Evolutionary conservation across 2,888 invertebrate genomes (phyloP), one percentile per base, ranked within the genome.

Genomic region (Lottia scabra): DNA sequence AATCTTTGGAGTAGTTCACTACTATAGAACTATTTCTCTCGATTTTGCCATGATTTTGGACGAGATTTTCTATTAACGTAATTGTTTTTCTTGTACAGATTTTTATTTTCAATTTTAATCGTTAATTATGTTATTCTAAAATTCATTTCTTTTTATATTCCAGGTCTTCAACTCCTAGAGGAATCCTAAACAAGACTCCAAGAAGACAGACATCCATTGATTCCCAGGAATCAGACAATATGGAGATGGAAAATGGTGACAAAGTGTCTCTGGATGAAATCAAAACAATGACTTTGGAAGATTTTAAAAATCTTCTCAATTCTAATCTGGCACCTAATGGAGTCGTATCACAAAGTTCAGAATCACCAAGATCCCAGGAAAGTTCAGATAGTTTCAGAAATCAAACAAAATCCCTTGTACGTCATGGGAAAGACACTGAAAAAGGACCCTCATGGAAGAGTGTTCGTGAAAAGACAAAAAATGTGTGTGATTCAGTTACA

Each of bases 251-350:
- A 4, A 67, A 65, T 16, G 75, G 71, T 10, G 68, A 78, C 12
- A 74, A 70, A 64, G 70, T 84, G 16, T 74, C 75, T 56, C 82
- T 86, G 63, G 83, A 85, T 63, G 80, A 83, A 70, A 84, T 86
- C 63, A 84, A 82, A 75, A 86, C 85, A 15, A 85, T 86, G 86
- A 84, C 86, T 1, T 68, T 86, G 68, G 80, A 81, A 6, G 85
- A 86, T 72, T 86, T 86, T 72, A 82, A 81, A 67, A 83, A 81
- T 38, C 79, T 86, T 63, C 75, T 86, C 30, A 83, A 82, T 72
- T 83, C 76, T 75, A 72, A 78, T 19, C 74, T 85, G 1, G 78
- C 84, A 2, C 83, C 83, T 6, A 65, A 23, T 15, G 44, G 63
- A 44, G 45, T 63, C 62, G 76, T 67, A 45, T 79, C 80, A 6